Percentiles rank a stretch among this genome's conserved stretches.
Evolutionary conservation across 1,140 invertebrate genomes (phyloP).

Genomic region (Drosophila lacteicornis): DNA sequence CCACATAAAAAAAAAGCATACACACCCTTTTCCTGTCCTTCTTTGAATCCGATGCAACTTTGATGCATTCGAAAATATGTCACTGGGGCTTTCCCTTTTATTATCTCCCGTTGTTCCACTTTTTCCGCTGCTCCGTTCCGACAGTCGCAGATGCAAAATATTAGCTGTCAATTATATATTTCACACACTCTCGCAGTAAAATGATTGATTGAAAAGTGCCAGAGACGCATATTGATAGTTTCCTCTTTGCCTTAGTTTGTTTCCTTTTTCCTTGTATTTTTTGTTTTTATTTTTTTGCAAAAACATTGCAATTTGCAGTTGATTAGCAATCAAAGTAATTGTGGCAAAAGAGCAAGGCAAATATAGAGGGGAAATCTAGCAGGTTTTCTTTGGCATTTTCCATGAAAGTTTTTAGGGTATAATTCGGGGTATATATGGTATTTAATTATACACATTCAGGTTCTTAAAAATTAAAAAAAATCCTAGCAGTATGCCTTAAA

Average conservation of each 20-base stretch:
- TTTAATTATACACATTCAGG: too few relatives aligned
- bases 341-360: conserved; percentile 33
- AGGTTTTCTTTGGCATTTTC: neutral
- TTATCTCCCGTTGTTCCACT: conserved; percentile 2
- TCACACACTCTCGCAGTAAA: conserved; percentile 2
- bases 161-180: conserved; percentile 70
- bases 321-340: conserved; percentile 69
- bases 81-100: conserved; percentile 28
- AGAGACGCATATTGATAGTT: conserved; percentile 29
- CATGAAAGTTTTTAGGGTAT: neutral
- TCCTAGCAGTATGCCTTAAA: too few relatives aligned
- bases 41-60: conserved; percentile 19
- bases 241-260: neutral
- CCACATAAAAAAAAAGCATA: neutral
- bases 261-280: neutral
- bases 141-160: conserved; percentile 66
- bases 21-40: neutral
- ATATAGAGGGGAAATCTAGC: neutral
- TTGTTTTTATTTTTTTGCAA: neutral
- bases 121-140: neutral
- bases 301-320: conserved; percentile 22
- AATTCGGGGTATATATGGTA: neutral
- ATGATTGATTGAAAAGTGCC: conserved; percentile 36
- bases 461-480: too few relatives aligned
- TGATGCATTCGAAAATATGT: conserved; percentile 41